Evolutionary conservation across 2,888 invertebrate genomes (phyloP).

Genomic region (Notodonta ziczac): DNA sequence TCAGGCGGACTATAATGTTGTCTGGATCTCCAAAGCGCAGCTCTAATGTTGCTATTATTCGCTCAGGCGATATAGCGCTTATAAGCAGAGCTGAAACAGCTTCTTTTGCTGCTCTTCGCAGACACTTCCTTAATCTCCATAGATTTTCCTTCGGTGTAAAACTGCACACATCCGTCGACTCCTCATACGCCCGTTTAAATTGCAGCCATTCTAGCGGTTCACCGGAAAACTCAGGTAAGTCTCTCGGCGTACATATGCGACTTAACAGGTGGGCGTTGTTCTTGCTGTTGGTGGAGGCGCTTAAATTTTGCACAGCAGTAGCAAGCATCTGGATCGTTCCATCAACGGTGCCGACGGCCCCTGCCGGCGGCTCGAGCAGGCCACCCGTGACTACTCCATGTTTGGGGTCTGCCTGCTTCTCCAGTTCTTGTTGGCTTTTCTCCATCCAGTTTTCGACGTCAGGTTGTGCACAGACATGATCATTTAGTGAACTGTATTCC

Average conservation of each 20-base stretch:
- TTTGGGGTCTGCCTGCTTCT: no score
- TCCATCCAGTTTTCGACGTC: no score
- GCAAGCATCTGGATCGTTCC: no score
- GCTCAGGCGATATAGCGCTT: background rate
- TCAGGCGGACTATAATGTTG: conserved; percentile 12
- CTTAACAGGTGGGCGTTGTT: background rate
- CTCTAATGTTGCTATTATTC: conserved; percentile 5
- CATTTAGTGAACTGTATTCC: no score
- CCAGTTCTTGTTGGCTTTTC: no score
- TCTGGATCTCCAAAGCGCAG: conserved; percentile 6
- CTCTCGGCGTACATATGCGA: background rate
- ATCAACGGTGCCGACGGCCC: no score
- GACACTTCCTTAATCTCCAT: conserved; percentile 2
- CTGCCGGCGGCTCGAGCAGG: no score
- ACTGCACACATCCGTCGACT: conserved; percentile 9
- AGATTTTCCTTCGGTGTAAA: conserved; percentile 10
- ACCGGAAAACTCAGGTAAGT: background rate
- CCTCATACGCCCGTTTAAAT: conserved; percentile 10
- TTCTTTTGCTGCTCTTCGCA: background rate
- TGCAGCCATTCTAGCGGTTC: conserved; percentile 5
- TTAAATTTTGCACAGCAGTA: no score
- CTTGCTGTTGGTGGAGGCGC: no score
- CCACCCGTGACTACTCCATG: no score
- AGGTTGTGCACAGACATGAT: no score
- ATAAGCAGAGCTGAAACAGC: conserved; percentile 8